A percentile compares a stretch with the other conserved stretches of the same genome.
phyloP scores from a whole-genome alignment of 1,140 invertebrate genomes.

The Drosophila auraria region DNA sequence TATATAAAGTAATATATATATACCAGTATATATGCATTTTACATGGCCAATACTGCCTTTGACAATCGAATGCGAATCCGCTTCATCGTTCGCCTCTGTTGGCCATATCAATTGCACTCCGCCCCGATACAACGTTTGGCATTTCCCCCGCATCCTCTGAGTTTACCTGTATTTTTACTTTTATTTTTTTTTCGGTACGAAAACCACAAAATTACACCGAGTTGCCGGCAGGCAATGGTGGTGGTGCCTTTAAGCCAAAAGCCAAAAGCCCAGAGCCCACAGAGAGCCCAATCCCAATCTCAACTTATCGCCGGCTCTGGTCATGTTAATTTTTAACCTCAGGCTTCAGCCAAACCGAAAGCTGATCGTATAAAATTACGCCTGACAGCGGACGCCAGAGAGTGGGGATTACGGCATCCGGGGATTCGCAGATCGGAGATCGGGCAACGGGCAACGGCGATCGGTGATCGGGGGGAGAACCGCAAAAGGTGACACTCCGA shows the following conservation, averaged over 20 bases:
- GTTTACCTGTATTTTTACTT: constrained; percentile 17
- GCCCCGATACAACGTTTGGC: constrained; percentile 30
- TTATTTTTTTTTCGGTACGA: constrained; percentile 46
- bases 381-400: constrained; percentile 71
- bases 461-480: constrained; percentile 47
- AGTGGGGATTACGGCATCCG: constrained; percentile 18
- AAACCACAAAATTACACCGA: constrained; percentile 80
- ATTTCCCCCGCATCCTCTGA: constrained; percentile 25
- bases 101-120: constrained; percentile 76
- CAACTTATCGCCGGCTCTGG: constrained; percentile 77
- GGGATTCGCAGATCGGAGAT: constrained; percentile 17
- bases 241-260: constrained; percentile 36
- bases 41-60: constrained; percentile 68
- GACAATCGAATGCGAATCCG: constrained; percentile 74
- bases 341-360: constrained; percentile 81
- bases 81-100: constrained; percentile 52
- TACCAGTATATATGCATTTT: constrained; percentile 30
- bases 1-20: constrained; percentile 17
- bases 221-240: constrained; percentile 8
- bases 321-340: constrained; percentile 81
- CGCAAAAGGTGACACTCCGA: constrained; percentile 78
- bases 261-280: constrained; percentile 27
- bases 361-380: constrained; percentile 83
- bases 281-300: constrained; percentile 62
- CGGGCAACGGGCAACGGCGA: constrained; percentile 5